These are phyloP conservation scores for Prionailurus bengalensis DNA, from an alignment of 2,113 vertebrate species.

Conservation along the genomic window DNA sequence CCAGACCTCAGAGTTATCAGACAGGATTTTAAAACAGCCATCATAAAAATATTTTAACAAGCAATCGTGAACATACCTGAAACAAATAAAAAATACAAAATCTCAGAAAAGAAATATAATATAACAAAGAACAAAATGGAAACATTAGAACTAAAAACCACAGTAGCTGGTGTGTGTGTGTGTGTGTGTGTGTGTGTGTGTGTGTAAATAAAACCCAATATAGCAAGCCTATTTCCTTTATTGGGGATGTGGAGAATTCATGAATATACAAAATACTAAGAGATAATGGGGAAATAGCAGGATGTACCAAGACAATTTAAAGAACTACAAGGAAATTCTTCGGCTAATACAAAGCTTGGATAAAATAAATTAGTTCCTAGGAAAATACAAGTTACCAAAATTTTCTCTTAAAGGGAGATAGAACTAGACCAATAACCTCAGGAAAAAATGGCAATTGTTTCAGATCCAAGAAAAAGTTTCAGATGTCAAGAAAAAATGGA, in stretches of 20 bases:
- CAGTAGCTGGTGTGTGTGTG: no score
- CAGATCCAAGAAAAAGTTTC: neutral
- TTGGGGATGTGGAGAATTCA: neutral
- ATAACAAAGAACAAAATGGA: neutral
- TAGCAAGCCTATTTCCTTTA: neutral
- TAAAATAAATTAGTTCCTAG: neutral
- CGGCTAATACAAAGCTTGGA: neutral
- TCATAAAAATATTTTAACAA: constrained; percentile 42
- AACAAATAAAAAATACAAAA: neutral
- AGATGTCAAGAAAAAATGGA: neutral
- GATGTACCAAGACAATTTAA: neutral
- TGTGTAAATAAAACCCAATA: neutral
- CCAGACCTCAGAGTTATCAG: neutral
- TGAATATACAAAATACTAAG: neutral
- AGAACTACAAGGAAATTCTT: neutral
- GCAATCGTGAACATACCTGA: neutral
- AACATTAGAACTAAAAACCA: neutral
- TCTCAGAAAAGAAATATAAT: neutral
- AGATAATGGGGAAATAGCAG: neutral
- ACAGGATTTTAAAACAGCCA: neutral
- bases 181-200: neutral
- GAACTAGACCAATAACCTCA: neutral
- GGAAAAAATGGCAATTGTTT: neutral
- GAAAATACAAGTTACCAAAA: neutral
- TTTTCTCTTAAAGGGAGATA: neutral